Base-by-base conservation (phyloP, 2,888 invertebrate genomes). In the Petrolisthes cinctipes region DNA sequence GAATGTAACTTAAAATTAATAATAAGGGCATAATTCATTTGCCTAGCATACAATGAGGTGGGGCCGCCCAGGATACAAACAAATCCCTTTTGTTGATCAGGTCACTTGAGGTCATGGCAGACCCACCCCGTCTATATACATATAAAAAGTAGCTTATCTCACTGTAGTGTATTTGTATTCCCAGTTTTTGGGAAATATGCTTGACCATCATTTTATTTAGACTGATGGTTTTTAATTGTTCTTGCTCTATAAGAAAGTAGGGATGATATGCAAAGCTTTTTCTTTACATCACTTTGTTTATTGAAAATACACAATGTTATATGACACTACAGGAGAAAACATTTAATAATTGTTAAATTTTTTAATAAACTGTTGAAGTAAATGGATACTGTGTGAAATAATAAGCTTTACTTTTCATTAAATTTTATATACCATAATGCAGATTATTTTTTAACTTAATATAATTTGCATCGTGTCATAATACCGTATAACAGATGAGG, bases 111-210 rank as follows among this genome's bases (percentile, higher is more conserved):
- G 37, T 37, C 37, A 68, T 68, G 82, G 75, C 86, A 86, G 86
- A 82, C 86, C 82, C 82, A 86, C 82, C 61, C 86, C 73, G 73
- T 83, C 86, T 86, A 53, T 86, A 86, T 80, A 80, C 80, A 73
- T 71, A 37, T 37, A 71, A 37, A 82, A 53, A 86, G 86, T 86
- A 86, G 81, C 76, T 82, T 86, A 82, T 86, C 83, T 83, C 82
- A 82, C 86, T 86, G 86, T 86, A 82, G 86, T 82, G 76, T 83
- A 68, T 85, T 85, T 85, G 82, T 86, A 86, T 86, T 86, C 82
- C 86, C 86, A 53, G 73, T 68, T 76, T 75, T 79, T 81, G 76
- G 86, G 76, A 82, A 81, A 73, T 80, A 75, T 82, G 82, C 85
- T 85, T 85, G 73, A 81, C 85, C 85, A 85, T 85, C 85, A 80